Evolutionary conservation across 2,888 invertebrate species (phyloP).

Genomic region (Coleophora flavipennella): DNA sequence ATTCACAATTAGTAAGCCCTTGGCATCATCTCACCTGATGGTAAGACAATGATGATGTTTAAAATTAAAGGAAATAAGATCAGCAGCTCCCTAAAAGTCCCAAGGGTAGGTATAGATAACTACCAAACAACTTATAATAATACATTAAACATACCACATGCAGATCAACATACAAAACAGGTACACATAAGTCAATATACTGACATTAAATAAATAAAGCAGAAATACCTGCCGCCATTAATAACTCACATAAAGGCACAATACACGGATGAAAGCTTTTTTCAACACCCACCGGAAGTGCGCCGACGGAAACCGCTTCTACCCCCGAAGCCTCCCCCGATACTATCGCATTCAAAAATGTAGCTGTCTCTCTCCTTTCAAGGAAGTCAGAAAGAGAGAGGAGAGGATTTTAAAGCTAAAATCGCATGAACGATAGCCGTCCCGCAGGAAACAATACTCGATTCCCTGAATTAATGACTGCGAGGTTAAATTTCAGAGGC

Average conservation of each 20-base stretch:
- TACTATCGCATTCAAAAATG: constrained; percentile 25
- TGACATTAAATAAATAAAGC: constrained; percentile 13
- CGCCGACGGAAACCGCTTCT: constrained; percentile 40
- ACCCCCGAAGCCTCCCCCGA: constrained; percentile 26
- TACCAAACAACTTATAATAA: too few species aligned
- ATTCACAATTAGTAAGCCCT: too few species aligned
- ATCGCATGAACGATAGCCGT: constrained; percentile 53
- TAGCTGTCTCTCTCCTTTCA: constrained; percentile 22
- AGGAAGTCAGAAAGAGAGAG: constrained; percentile 25
- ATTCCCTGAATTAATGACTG: constrained; percentile 64
- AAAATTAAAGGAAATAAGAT: too few species aligned
- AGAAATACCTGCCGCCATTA: not conserved
- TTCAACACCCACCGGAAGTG: constrained; percentile 55
- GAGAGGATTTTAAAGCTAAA: constrained; percentile 43
- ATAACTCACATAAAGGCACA: constrained; percentile 14
- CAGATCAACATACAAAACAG: too few species aligned
- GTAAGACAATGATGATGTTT: too few species aligned
- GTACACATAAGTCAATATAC: too few species aligned
- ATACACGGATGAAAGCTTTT: constrained; percentile 51
- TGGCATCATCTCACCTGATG: too few species aligned
- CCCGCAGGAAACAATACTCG: constrained; percentile 68
- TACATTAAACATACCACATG: too few species aligned
- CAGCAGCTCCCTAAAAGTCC: too few species aligned
- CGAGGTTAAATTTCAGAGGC: constrained; percentile 38
- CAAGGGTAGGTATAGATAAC: too few species aligned